Evolutionary conservation across 2,888 invertebrate species (phyloP), one percentile per base, ranked within the genome.

Genomic region (Acleris sparsana): DNA sequence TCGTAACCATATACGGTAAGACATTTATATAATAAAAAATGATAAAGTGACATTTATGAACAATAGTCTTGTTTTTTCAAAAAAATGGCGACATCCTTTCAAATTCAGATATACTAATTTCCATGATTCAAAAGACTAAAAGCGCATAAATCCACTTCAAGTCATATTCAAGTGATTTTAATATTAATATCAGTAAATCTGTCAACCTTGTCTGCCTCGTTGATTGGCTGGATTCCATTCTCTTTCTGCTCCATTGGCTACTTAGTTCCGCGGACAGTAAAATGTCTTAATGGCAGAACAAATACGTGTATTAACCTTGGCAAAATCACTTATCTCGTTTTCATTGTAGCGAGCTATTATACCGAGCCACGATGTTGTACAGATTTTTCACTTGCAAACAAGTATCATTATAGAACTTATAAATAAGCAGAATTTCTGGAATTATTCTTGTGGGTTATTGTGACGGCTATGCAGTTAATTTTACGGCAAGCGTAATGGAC

Each of bases 221-320:
- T 65, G 60, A 65, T 65, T 65, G 48, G 56, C 61, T 25, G 29
- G 53, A 61, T 49, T 66, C 69, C 70, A 52, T 63, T 73, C 71
- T 69, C 69, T 70, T 70, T 57, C 25, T 62, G 67, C 59, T 39
- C 63, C 60, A 67, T 68, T 67, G 72, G 62, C 71, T 67, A 68
- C 68, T 69, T 53, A 64, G 53, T 66, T 66, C 65, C 65, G 22
- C 53, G 58, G 62, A 70, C 73, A 75, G 75, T 75, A 73, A 39
- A 75, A 72, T 71, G 57, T 63, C 72, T 62, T 67, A 70, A 68
- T 71, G 63, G 73, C 73, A 74, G 70, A 71, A 75, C 72, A 77
- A 77, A 78, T 75, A 65, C 70, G 71, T 64, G 63, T 71, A 74
- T 69, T 79, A 70, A 75, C 81, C 82, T 82, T 82, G 82, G 72